These are phyloP conservation scores for Ceratina japonica DNA, from an alignment of 1,140 invertebrate genomes.

Conservation along the genomic window DNA sequence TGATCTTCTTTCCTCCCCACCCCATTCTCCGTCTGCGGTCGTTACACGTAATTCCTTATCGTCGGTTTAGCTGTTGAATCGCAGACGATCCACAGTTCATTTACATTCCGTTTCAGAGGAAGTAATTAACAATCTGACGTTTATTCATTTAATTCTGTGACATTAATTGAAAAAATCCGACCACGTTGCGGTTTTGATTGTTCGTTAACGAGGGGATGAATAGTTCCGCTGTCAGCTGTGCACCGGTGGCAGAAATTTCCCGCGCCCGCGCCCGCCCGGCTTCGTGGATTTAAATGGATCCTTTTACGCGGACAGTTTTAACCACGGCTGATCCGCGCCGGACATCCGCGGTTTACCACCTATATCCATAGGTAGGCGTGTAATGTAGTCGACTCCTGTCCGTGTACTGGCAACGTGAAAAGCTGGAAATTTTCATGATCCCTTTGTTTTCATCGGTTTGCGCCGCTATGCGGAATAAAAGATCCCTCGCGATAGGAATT, in stretches of 20 bases:
- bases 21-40: neutral
- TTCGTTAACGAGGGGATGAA: conserved; percentile 43
- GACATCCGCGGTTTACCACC: conserved; percentile 60
- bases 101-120: neutral
- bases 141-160: conserved; percentile 40
- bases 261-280: conserved; percentile 31
- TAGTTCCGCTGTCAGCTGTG: conserved; percentile 1
- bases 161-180: conserved; percentile 46
- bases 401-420: neutral
- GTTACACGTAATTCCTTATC: neutral
- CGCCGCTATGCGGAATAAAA: neutral
- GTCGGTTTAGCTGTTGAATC: neutral
- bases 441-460: neutral
- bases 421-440: conserved; percentile 8
- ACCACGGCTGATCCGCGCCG: conserved; percentile 57
- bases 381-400: conserved; percentile 50
- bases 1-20: neutral
- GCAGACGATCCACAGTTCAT: conserved; percentile 14
- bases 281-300: conserved; percentile 60
- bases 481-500: neutral
- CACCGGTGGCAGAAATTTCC: conserved; percentile 49
- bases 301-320: conserved; percentile 61
- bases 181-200: conserved; percentile 45
- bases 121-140: conserved; percentile 31
- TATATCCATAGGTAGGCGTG: conserved; percentile 53